These are phyloP conservation scores for Edolisoma coerulescens DNA, from an alignment of 2,113 vertebrate genomes.

Conservation along the genomic window DNA sequence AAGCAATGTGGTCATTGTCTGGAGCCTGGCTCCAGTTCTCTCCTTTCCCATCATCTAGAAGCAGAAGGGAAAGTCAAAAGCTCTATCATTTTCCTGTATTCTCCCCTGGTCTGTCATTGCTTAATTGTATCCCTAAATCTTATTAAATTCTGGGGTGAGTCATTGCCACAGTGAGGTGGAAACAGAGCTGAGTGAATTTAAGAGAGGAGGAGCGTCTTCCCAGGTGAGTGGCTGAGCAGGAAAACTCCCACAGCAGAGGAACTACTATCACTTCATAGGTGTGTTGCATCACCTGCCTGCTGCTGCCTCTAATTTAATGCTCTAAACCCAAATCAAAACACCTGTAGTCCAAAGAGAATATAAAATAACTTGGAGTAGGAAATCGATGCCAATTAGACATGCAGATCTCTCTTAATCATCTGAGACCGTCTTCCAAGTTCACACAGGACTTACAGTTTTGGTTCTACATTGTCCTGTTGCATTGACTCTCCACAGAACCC, in stretches of 20 bases:
- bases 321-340: slow-evolving; percentile 26
- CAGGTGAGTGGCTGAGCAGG: background rate
- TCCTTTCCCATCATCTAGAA: background rate
- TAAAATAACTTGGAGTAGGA: background rate
- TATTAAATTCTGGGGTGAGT: slow-evolving; percentile 25
- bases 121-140: slow-evolving; percentile 37
- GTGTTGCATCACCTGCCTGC: slow-evolving; percentile 19
- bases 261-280: background rate
- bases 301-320: slow-evolving; percentile 30
- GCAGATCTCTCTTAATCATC: background rate
- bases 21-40: background rate
- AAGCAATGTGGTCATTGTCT: background rate
- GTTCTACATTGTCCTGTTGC: background rate
- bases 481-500: background rate
- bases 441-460: background rate
- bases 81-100: slow-evolving; percentile 18
- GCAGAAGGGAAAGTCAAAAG: slow-evolving; percentile 19
- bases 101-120: slow-evolving; percentile 18
- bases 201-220: background rate
- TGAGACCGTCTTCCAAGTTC: background rate
- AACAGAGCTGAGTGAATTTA: background rate
- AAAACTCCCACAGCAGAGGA: background rate
- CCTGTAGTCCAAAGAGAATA: background rate
- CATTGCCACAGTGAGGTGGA: background rate
- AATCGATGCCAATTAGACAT: slow-evolving; percentile 16